Percentiles rank a stretch among this genome's conserved stretches.
These are phyloP conservation scores for Antedon mediterranea DNA, from an alignment of 53 echinoderm and acorn worm species.

Conservation along the genomic window DNA sequence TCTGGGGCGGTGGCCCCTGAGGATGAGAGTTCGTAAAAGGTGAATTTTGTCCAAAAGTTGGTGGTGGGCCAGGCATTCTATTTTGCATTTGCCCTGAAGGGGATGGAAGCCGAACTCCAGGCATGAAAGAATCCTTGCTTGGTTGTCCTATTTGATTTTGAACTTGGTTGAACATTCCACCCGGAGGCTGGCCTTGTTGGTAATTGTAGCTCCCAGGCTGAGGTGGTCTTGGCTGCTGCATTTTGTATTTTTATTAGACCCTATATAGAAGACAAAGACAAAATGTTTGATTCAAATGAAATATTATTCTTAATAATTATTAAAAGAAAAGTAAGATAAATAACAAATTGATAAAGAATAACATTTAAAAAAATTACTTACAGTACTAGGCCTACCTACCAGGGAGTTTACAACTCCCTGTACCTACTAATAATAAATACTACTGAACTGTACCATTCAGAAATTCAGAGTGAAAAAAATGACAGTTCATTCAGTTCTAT, in stretches of 20 bases:
- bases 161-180: neutral
- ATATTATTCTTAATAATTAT: too few species aligned
- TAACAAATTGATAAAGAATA: too few species aligned
- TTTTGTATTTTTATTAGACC: slow-evolving; percentile 18
- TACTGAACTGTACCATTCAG: too few species aligned
- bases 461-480: too few species aligned
- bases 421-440: too few species aligned
- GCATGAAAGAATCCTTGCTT: neutral
- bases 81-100: slow-evolving; percentile 4
- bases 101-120: neutral
- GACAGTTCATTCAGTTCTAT: too few species aligned
- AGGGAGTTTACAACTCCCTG: too few species aligned
- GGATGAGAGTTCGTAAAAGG: neutral
- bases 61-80: slow-evolving; percentile 12
- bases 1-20: neutral
- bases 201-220: slow-evolving; percentile 41
- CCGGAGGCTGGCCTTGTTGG: neutral
- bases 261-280: neutral
- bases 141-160: neutral
- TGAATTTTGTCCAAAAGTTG: slow-evolving; percentile 6
- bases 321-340: too few species aligned
- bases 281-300: neutral
- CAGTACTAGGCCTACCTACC: too few species aligned
- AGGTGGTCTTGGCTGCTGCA: slow-evolving; percentile 41
- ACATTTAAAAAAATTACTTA: too few species aligned